These are phyloP conservation scores for Lochmaea crataegi DNA, from an alignment of 2,888 invertebrate species.

Conservation along the genomic window DNA sequence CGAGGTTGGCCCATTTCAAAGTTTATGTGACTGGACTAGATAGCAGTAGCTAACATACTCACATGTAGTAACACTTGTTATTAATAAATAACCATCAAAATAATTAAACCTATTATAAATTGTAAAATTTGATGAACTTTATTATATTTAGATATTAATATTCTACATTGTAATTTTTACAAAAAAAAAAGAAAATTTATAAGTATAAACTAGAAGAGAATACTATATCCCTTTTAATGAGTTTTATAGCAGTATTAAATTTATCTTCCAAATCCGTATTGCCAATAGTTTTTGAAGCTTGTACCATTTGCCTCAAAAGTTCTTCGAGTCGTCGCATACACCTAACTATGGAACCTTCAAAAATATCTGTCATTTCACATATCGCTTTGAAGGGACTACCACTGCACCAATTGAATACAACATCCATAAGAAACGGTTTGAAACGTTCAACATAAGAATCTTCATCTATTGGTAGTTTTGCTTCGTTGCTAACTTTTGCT, in stretches of 20 bases:
- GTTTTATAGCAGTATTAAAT: constrained; percentile 90
- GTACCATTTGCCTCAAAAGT: constrained; percentile 92
- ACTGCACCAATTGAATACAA: constrained; percentile 95
- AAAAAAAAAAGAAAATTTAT: constrained; percentile 63
- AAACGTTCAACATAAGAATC: constrained; percentile 92
- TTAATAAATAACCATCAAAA: too few relatives aligned
- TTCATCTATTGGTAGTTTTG: constrained; percentile 89
- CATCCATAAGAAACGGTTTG: constrained; percentile 96
- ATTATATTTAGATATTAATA: too few relatives aligned
- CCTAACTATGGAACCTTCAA: constrained; percentile 91
- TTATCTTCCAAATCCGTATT: constrained; percentile 96
- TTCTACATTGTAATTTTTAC: too few relatives aligned
- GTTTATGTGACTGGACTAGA: too few relatives aligned
- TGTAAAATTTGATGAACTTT: too few relatives aligned
- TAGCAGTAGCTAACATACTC: too few relatives aligned
- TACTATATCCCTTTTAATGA: constrained; percentile 98
- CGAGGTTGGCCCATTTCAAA: too few relatives aligned
- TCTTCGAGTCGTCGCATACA: constrained; percentile 98
- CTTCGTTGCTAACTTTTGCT: constrained; percentile 87
- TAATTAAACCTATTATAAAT: too few relatives aligned
- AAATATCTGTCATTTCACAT: constrained; percentile 96
- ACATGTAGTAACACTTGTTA: too few relatives aligned
- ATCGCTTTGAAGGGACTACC: constrained; percentile 92
- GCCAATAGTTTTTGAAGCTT: constrained; percentile 96
- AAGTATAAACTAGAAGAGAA: constrained; percentile 98